These are phyloP conservation scores for Callyntrura guangdongensis DNA, from an alignment of 2,888 invertebrate genomes.

Conservation along the genomic window DNA sequence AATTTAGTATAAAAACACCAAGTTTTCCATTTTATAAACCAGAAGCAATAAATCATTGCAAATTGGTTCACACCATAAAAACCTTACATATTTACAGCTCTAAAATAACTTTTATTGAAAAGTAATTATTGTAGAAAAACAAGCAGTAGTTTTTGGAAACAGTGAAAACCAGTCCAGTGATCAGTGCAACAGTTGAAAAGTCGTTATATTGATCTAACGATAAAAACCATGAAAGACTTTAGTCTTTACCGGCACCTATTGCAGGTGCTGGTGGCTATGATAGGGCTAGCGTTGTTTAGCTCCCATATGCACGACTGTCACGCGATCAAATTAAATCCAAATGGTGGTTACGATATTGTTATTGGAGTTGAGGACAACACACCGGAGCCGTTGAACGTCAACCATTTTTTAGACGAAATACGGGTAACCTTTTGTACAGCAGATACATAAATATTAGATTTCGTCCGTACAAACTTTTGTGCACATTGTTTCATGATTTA, in stretches of 20 bases:
- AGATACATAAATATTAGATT: neutral
- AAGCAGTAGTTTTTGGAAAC: too few species aligned
- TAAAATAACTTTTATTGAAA: too few species aligned
- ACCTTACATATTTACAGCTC: too few species aligned
- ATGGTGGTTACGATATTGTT: slow-evolving; percentile 82
- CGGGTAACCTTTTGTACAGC: slow-evolving; percentile 55
- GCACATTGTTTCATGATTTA: too few species aligned
- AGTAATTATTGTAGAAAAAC: too few species aligned
- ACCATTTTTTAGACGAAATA: slow-evolving; percentile 62
- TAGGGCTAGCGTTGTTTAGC: neutral
- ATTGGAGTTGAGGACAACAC: slow-evolving; percentile 80
- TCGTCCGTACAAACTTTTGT: neutral
- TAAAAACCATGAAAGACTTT: slow-evolving; percentile 15
- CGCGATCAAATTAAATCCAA: slow-evolving; percentile 62
- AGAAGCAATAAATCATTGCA: too few species aligned
- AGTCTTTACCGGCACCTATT: slow-evolving; percentile 14
- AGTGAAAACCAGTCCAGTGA: too few species aligned
- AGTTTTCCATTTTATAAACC: too few species aligned
- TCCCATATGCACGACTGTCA: neutral
- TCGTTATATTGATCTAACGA: neutral
- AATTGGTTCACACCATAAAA: too few species aligned
- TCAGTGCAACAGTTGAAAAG: too few species aligned
- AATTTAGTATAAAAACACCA: too few species aligned
- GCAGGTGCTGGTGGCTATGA: slow-evolving; percentile 47
- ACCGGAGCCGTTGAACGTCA: slow-evolving; percentile 50